These are phyloP conservation scores for Decapterus maruadsi DNA, from an alignment of 2,797 vertebrate genomes.

Conservation along the genomic window DNA sequence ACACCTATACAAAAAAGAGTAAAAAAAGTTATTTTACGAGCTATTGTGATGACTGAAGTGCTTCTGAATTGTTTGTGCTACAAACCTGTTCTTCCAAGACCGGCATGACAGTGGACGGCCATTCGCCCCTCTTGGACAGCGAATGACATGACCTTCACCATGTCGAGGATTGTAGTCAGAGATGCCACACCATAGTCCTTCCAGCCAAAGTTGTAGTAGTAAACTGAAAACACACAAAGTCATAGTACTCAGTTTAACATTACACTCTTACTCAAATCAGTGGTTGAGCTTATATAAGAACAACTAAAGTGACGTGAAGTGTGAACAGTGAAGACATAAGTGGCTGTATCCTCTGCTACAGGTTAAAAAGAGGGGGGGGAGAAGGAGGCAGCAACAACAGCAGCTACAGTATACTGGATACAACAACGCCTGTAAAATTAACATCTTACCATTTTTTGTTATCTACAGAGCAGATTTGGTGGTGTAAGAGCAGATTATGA, in stretches of 20 bases:
- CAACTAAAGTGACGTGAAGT: neutral
- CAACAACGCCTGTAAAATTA: no score
- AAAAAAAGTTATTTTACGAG: neutral
- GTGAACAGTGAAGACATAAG: no score
- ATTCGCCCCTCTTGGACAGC: conserved; percentile 96
- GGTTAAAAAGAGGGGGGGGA: no score
- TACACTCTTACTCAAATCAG: neutral
- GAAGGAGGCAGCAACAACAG: no score
- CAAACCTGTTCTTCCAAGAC: conserved; percentile 96
- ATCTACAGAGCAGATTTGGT: no score
- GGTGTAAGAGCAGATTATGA: no score
- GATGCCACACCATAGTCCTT: conserved; percentile 98
- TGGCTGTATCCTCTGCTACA: no score
- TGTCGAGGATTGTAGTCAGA: conserved; percentile 95
- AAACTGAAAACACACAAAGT: conserved; percentile 86
- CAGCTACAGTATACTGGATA: no score
- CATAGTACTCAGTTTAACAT: neutral
- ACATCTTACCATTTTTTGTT: no score
- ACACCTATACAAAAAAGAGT: conserved; percentile 86
- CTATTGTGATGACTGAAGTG: neutral
- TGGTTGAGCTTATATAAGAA: no score
- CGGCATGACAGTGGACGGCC: conserved; percentile 96
- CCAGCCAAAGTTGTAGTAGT: conserved; percentile 99
- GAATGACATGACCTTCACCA: conserved; percentile 99
- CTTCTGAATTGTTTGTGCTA: neutral